phyloP scores from a whole-genome alignment of 2,797 vertebrate species.

The Silurus lanzhouensis region DNA sequence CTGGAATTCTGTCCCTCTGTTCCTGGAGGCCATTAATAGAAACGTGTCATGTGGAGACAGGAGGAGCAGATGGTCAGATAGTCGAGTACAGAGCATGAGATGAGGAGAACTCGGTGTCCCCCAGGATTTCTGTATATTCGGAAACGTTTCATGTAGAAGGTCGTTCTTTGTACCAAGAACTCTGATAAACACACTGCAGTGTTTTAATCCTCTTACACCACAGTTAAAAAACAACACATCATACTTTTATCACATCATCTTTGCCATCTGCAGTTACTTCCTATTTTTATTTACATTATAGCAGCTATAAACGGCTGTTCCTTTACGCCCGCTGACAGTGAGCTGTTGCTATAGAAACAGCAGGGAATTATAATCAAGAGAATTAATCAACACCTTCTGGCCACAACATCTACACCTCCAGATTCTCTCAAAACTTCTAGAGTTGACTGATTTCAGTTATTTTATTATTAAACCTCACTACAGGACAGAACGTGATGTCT shows the following conservation, averaged over 20 bases:
- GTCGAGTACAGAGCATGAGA: not conserved
- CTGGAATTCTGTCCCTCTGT: conserved; percentile 43
- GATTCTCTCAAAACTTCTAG: not conserved
- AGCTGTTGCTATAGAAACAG: not conserved
- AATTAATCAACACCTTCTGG: not conserved
- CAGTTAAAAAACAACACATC: not conserved
- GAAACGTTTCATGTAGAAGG: not conserved
- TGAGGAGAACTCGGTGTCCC: not conserved
- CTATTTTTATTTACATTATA: not conserved
- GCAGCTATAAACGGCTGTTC: not conserved
- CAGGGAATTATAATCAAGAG: no score
- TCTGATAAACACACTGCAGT: not conserved
- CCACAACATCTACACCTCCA: no score
- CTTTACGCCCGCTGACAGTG: accelerated
- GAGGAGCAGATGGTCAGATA: conserved; percentile 50
- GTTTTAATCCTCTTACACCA: not conserved
- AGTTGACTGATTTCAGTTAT: not conserved
- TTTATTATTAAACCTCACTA: not conserved
- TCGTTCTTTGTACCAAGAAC: not conserved
- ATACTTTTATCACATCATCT: not conserved
- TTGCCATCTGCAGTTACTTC: not conserved
- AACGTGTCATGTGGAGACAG: conserved; percentile 44
- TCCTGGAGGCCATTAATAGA: conserved; percentile 41
- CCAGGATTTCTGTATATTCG: not conserved
- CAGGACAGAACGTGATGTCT: conserved; percentile 96